Conservation (phyloP, 2,113 vertebrate genomes). For the Leiothrix lutea region DNA sequence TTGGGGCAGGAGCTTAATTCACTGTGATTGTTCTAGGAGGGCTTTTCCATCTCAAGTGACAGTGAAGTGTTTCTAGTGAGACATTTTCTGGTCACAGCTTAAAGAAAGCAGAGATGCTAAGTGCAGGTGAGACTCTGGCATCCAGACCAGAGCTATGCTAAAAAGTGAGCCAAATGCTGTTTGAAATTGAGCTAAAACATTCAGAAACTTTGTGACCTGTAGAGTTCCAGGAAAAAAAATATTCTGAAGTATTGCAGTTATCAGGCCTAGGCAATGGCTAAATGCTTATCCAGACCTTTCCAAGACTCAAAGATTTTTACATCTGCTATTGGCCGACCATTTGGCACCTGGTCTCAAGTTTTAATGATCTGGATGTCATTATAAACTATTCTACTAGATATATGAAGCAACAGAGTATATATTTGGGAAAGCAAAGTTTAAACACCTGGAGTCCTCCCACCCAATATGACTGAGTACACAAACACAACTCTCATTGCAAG, state of each 20-base stretch:
- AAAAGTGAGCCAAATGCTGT: neutral
- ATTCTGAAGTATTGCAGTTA: neutral
- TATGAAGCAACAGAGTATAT: neutral
- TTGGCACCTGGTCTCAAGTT: neutral
- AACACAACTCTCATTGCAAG: neutral
- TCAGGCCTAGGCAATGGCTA: neutral
- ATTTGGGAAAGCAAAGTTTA: neutral
- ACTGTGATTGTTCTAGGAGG: neutral
- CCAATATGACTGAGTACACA: neutral
- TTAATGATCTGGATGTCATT: neutral
- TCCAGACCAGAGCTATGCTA: neutral
- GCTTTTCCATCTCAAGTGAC: neutral
- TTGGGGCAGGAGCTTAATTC: neutral
- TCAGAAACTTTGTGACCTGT: neutral
- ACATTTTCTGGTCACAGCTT: neutral
- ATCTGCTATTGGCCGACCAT: neutral
- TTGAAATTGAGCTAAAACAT: neutral
- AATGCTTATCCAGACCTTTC: neutral
- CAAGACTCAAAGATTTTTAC: neutral
- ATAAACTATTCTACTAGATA: neutral
- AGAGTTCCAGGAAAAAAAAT: neutral
- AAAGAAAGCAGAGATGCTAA: neutral
- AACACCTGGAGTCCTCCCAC: neutral
- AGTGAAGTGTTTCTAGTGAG: neutral
- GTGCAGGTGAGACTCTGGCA: neutral